Base-by-base conservation (phyloP, 2,113 vertebrate genomes). In the Ceuthmochares aereus region DNA sequence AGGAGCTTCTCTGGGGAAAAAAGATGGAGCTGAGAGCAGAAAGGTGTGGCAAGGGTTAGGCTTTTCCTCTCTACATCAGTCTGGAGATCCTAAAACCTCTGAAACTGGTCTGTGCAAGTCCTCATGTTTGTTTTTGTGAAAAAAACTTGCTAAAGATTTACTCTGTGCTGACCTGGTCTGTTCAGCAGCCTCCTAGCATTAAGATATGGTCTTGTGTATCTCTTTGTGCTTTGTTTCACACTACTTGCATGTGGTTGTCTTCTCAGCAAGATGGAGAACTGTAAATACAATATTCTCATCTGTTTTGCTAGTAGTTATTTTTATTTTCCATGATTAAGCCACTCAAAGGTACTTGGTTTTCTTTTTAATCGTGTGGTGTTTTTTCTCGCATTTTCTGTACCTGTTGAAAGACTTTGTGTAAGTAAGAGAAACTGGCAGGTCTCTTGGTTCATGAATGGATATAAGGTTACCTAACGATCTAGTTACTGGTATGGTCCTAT, bases 31-130 rank as follows among this genome's bases (percentile, higher is more conserved):
- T 12, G n/a, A 6, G 64, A 16, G 40, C 10, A 62, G 10, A 10
- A 56, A 84, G 30, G 52, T 15, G 18, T 0, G 27, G 51, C 2
- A 25, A 42, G 58, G 15, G 2, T 8, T 5, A 1, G 1, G 0
- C 1, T 81, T 70, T 42, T 64, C 3, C 14, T 67, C 34, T 49
- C 26, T 59, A 0, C 8, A 22, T 83, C 4, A 2, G 3, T 17
- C 43, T 49, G 66, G 36, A 62, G n/a, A 43, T 49, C 14, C n/a
- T 49, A 20, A 54, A 85, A 7, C 8, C 9, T 59, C 34, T 55
- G 8, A 7, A 83, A 7, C 0, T 1, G 51, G 3, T 20, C 4
- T 25, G 12, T 76, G 25, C 0, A 2, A 29, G 9, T 23, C 20
- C 17, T 2, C 0, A 0, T 1, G 32, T 12, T 40, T 27, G 3